Base-by-base conservation (phyloP, 2,797 vertebrate genomes). In the Paedocypris micromegethes region DNA sequence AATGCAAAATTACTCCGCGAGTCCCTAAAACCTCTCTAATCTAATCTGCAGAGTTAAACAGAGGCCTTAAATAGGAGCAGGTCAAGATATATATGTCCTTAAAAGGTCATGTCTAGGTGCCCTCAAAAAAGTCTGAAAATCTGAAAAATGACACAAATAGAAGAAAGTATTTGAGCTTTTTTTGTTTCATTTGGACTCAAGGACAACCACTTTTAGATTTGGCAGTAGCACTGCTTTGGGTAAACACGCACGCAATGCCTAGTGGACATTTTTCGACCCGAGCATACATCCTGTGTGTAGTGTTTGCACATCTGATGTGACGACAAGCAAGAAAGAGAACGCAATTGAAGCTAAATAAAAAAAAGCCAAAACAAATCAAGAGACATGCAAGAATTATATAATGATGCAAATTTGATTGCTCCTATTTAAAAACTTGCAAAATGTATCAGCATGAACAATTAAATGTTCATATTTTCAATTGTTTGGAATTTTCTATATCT, bases 201-300 rank as follows among this genome's bases (percentile, higher is more conserved):
- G 57, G 46, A 37, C 1, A 4, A 65, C 55, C 73, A 64, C 56
- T 73, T 75, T 70, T 68, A 70, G 58, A 63, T 46, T 45, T 71
- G 68, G 53, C 64, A 53, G 64, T 41, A 7, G 53, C 45, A 9
- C 50, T 37, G 40, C 42, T 5, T 46, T 58, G 66, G 54, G 56
- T 58, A 68, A 75, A 75, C 64, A 75, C 41, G 44, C 64, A 75
- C 41, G 44, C 54, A 70, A 70, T 57, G 57, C 44, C 63, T 54
- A 68, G 57, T 62, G 9, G 9, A 54, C 39, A 71, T 61, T 46
- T 44, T 49, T 48, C 51, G 38, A 70, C 67, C 66, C 66, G 23
- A 66, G 42, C 65, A 67, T 53, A 74, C 66, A 76, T 78, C 72
- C 77, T 74, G 72, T 78, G 58, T 66, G 9, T 38, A 52, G 49